These are phyloP conservation scores for Ochropleura leucogaster DNA, from an alignment of 2,888 invertebrate species.

Conservation along the genomic window DNA sequence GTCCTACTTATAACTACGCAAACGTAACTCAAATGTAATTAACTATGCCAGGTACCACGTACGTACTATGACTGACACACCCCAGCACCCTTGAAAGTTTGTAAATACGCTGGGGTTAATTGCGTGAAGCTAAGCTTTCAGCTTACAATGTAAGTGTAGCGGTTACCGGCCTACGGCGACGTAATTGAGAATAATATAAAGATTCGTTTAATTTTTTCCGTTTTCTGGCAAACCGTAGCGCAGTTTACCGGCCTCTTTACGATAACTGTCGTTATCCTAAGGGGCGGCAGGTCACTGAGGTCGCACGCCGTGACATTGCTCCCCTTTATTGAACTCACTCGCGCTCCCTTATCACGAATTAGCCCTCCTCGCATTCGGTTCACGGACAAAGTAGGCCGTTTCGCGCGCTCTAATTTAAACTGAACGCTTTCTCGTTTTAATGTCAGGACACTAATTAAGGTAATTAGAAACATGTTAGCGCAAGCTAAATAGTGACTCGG, in stretches of 20 bases:
- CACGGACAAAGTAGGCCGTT: constrained; percentile 86
- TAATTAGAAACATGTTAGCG: constrained; percentile 85
- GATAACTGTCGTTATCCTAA: constrained; percentile 80
- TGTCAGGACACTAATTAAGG: constrained; percentile 85
- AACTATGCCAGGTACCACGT: constrained; percentile 64
- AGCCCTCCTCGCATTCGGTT: constrained; percentile 84
- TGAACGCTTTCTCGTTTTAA: constrained; percentile 81
- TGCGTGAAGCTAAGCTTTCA: constrained; percentile 42
- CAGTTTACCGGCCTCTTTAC: constrained; percentile 71
- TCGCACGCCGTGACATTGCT: constrained; percentile 81
- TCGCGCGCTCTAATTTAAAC: constrained; percentile 85
- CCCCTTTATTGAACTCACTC: constrained; percentile 83
- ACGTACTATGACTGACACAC: constrained; percentile 62
- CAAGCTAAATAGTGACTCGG: constrained; percentile 73
- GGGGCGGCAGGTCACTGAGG: constrained; percentile 72
- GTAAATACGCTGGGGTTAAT: constrained; percentile 64
- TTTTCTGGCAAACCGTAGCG: constrained; percentile 57
- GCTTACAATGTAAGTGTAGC: constrained; percentile 37
- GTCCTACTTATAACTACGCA: constrained; percentile 53
- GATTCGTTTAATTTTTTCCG: constrained; percentile 61
- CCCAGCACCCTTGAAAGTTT: constrained; percentile 62
- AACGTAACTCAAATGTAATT: constrained; percentile 66
- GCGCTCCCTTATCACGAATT: constrained; percentile 87
- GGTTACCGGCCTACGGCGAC: constrained; percentile 12
- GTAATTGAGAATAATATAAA: constrained; percentile 62